Percentiles rank a stretch among this genome's conserved stretches.
These are phyloP conservation scores for Pygoscelis antarcticus DNA, from an alignment of 2,113 vertebrate species.

Conservation along the genomic window DNA sequence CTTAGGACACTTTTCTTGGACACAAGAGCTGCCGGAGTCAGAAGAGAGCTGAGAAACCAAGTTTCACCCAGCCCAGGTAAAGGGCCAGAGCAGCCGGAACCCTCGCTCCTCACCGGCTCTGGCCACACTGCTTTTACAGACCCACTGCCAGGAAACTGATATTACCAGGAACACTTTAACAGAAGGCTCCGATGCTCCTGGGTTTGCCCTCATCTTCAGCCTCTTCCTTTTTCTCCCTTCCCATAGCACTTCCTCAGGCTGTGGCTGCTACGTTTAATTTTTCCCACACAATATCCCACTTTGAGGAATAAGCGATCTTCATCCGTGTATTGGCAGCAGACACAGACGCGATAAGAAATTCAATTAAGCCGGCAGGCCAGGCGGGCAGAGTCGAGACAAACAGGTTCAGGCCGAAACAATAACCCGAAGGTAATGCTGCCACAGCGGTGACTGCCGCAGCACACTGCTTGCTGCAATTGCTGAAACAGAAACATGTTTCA, in stretches of 20 bases:
- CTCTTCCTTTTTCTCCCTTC: background rate
- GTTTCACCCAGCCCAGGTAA: background rate
- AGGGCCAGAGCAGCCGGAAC: background rate
- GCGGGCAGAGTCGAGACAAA: background rate
- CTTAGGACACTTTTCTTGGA: background rate
- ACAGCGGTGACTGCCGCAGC: background rate
- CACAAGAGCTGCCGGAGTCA: background rate
- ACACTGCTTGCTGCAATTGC: background rate
- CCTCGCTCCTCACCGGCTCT: background rate
- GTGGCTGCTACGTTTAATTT: background rate
- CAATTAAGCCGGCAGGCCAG: background rate
- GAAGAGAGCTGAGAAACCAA: background rate
- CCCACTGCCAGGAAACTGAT: background rate
- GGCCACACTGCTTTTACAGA: accelerated
- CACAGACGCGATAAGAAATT: background rate
- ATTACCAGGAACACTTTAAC: background rate
- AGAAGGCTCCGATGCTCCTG: background rate
- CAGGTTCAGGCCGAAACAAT: background rate
- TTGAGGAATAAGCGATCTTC: background rate
- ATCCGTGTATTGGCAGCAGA: background rate
- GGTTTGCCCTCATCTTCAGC: background rate
- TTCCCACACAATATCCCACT: background rate
- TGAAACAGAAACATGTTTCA: background rate
- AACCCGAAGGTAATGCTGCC: background rate
- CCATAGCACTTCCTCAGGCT: background rate